These are phyloP conservation scores for Micoletzkya japonica DNA, from an alignment of 2,888 invertebrate genomes.

Conservation along the genomic window DNA sequence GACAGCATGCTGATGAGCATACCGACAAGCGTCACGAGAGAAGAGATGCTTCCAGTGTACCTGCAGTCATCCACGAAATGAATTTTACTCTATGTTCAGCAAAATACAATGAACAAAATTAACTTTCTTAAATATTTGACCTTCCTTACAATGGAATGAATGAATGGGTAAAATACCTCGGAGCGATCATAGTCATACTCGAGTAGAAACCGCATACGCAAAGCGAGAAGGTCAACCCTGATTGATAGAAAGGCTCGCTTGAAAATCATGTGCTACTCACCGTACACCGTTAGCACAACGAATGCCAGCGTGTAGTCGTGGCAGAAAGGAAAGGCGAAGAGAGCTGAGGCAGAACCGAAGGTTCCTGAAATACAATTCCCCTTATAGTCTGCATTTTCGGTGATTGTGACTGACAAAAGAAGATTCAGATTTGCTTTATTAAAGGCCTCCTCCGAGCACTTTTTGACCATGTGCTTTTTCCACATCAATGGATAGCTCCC, in stretches of 20 bases:
- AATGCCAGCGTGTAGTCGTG: constrained; percentile 7
- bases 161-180: too few relatives aligned
- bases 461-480: too few relatives aligned
- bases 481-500: too few relatives aligned
- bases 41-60: constrained; percentile 3
- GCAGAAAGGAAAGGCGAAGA: constrained; percentile 22
- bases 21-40: constrained; percentile 4
- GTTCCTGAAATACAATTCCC: too few relatives aligned
- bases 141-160: too few relatives aligned
- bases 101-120: too few relatives aligned
- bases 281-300: constrained; percentile 1
- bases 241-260: not conserved
- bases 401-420: too few relatives aligned
- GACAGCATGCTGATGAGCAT: not conserved
- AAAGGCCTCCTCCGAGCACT: too few relatives aligned
- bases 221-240: constrained; percentile 12
- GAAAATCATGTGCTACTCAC: constrained; percentile 1
- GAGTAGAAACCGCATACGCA: constrained; percentile 21
- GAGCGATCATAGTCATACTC: constrained; percentile 18
- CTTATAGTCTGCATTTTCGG: too few relatives aligned
- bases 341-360: constrained; percentile 1
- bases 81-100: not conserved
- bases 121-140: too few relatives aligned
- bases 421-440: too few relatives aligned
- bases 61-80: constrained; percentile 7